Percentiles rank a stretch among this genome's conserved stretches.
Evolutionary conservation across 2,797 vertebrate genomes (phyloP).

Genomic region (Typhlichthys subterraneus): DNA sequence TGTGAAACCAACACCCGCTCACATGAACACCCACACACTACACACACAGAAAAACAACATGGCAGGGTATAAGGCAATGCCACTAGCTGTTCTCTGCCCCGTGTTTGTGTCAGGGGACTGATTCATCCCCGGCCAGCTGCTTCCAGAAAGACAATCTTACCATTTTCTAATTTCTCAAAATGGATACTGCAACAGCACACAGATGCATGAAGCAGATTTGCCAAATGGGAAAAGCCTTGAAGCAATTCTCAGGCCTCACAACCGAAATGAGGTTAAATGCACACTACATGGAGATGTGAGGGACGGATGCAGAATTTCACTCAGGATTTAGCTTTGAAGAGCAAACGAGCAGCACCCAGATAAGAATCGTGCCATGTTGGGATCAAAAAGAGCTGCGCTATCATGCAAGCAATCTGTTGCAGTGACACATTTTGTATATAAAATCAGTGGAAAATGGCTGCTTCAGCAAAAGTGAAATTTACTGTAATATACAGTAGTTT

Average conservation of each 20-base stretch:
- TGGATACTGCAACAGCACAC: background rate
- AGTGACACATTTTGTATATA: slow-evolving; percentile 17
- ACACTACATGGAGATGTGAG: slow-evolving; percentile 9
- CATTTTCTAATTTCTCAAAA: slow-evolving; percentile 4
- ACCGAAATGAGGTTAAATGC: slow-evolving; percentile 15
- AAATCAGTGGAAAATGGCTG: too few relatives aligned
- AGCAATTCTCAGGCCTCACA: slow-evolving; percentile 1
- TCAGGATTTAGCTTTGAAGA: slow-evolving; percentile 37
- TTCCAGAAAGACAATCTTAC: slow-evolving; percentile 16
- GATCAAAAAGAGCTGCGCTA: slow-evolving; percentile 50
- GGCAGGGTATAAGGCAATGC: slow-evolving; percentile 9
- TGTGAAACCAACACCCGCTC: background rate
- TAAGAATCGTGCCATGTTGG: slow-evolving; percentile 26
- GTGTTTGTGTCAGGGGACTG: slow-evolving; percentile 28
- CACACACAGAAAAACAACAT: background rate
- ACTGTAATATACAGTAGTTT: too few relatives aligned
- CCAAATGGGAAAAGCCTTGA: background rate
- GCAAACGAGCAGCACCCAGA: slow-evolving; percentile 32
- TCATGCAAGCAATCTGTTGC: slow-evolving; percentile 37
- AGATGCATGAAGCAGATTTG: background rate
- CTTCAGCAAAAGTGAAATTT: too few relatives aligned
- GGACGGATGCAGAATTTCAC: slow-evolving; percentile 47
- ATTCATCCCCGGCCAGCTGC: slow-evolving; percentile 43
- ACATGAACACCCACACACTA: background rate
- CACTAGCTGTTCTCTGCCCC: slow-evolving; percentile 37